Evolutionary conservation across 2,888 invertebrate genomes (phyloP), one percentile per base, ranked within the genome.

Genomic region (Aethes cnicana): DNA sequence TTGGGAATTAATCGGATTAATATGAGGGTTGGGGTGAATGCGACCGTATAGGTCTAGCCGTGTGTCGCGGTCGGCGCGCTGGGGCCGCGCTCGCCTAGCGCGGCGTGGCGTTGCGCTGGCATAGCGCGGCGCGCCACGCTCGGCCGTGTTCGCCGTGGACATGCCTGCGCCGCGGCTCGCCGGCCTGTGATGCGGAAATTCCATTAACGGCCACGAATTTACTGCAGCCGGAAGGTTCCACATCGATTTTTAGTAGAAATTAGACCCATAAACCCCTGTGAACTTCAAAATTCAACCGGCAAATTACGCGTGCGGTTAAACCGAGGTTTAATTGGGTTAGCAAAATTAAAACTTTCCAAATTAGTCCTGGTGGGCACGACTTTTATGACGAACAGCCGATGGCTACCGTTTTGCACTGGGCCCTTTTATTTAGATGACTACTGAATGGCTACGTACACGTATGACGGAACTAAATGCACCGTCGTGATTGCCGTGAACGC

Each of bases 1-100:
- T 80, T 78, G 69, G 68, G 70, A 77, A 72, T 74, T 84, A 85
- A 85, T 84, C 75, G 67, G 78, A 84, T 86, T 86, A 84, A 71
- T 75, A 64, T 57, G 65, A 71, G 72, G 68, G 74, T 69, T 62
- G 63, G 68, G 67, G 64, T 36, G 55, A 50, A 52, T 54, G 60
- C 55, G 55, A 46, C 42, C 21, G 47, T 50, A 42, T 41, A 35
- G 42, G 28, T 36, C 50, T 35, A 33, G 43, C 23, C 44, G 21
- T 47, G 52, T 42, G 25, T 17, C 17, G 39, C 37, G 23, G 23
- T 23, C 18, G 20, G 26, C 12, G 11, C 16, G 41, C 9, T 25
- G 41, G 47, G 28, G 41, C 28, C 41, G 26, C 33, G 57, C 44
- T 39, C 49, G 47, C 39, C 39, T 43, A 28, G 28, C 35, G 43